These are phyloP conservation scores for Nanger granti DNA, from an alignment of 2,113 vertebrate genomes.

Conservation along the genomic window DNA sequence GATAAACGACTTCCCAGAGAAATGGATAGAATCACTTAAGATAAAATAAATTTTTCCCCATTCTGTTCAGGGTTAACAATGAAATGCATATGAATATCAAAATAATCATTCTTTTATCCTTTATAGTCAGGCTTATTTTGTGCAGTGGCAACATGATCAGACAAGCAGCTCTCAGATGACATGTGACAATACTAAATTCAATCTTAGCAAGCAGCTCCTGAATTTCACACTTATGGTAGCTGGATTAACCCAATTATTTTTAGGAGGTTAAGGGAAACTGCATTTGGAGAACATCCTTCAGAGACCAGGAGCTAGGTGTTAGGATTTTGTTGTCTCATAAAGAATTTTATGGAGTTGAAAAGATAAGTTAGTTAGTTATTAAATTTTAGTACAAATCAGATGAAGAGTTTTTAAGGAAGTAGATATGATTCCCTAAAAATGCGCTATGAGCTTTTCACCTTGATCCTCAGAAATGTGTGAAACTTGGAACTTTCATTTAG, in stretches of 20 bases:
- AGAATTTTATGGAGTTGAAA: not conserved
- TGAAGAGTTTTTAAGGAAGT: not conserved
- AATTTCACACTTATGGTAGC: slow-evolving; percentile 26
- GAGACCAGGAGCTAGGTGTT: not conserved
- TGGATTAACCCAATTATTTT: slow-evolving; percentile 44
- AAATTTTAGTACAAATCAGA: slow-evolving; percentile 12
- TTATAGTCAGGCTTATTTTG: not conserved
- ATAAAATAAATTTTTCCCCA: not conserved
- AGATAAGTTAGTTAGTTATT: not conserved
- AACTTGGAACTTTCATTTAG: not conserved
- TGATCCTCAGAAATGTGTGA: not conserved
- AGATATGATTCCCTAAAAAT: not conserved
- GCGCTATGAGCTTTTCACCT: not conserved
- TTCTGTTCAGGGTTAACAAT: not conserved
- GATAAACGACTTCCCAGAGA: not conserved
- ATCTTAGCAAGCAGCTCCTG: not conserved
- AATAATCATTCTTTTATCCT: slow-evolving; percentile 13
- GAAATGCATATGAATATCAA: not conserved
- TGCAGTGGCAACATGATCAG: slow-evolving; percentile 35
- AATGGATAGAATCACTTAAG: not conserved
- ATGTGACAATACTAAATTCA: slow-evolving; percentile 35
- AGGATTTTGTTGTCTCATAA: not conserved
- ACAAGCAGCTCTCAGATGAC: slow-evolving; percentile 20
- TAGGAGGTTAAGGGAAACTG: slow-evolving; percentile 6
- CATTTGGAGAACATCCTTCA: not conserved